phyloP scores from a whole-genome alignment of 2,113 vertebrate genomes.

The Gallinago jamesoni region DNA sequence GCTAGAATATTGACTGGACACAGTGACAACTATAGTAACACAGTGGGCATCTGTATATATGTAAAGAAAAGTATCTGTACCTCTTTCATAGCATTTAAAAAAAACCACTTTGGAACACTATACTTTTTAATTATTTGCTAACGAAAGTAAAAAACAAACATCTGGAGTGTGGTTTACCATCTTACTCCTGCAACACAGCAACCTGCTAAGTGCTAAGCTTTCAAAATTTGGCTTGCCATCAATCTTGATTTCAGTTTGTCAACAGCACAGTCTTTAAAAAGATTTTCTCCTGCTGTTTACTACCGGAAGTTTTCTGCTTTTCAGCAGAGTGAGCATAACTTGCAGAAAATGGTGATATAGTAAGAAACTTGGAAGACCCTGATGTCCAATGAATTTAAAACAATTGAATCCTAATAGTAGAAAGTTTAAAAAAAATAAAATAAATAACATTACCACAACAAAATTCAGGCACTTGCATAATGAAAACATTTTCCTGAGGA shows the following conservation, averaged over 20 bases:
- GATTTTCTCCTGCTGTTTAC: neutral
- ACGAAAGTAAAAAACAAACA: neutral
- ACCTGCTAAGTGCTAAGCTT: neutral
- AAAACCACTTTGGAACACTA: neutral
- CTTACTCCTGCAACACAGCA: neutral
- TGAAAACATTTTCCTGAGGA: neutral
- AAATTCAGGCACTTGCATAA: neutral
- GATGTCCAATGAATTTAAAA: neutral
- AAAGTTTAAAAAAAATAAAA: neutral
- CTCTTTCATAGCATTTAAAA: neutral
- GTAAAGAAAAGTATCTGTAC: neutral
- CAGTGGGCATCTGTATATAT: neutral
- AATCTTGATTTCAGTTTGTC: neutral
- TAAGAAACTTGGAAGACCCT: slow-evolving; percentile 13
- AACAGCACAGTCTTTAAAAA: neutral
- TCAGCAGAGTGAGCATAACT: neutral
- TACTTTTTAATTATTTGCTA: neutral
- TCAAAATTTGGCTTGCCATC: neutral
- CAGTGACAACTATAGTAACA: neutral
- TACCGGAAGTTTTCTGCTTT: neutral
- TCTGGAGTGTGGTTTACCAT: neutral
- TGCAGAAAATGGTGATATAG: neutral
- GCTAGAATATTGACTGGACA: neutral
- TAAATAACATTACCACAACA: neutral
- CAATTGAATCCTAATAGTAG: slow-evolving; percentile 52